Conservation (phyloP, 2,888 invertebrate genomes). For the Euspilapteryx auroguttella region DNA sequence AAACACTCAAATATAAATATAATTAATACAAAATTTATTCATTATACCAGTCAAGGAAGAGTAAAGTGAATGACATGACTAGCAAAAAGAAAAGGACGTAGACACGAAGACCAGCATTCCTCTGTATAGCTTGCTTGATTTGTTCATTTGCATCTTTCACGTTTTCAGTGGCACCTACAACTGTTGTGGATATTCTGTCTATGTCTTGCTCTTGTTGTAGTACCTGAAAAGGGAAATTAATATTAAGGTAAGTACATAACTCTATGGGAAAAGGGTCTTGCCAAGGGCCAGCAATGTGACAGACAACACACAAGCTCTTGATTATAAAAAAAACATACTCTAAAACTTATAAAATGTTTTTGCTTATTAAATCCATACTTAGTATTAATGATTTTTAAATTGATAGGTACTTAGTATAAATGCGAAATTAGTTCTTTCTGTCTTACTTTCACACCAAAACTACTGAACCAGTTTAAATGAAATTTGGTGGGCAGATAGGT, state of each 20-base stretch:
- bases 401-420: too few relatives aligned
- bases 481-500: too few relatives aligned
- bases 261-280: neutral
- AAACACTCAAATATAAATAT: too few relatives aligned
- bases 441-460: too few relatives aligned
- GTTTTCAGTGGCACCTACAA: constrained; percentile 92
- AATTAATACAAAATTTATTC: constrained; percentile 53
- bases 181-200: constrained; percentile 84
- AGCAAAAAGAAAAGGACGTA: constrained; percentile 94
- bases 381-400: too few relatives aligned
- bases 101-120: constrained; percentile 92
- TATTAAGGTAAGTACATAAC: constrained; percentile 1
- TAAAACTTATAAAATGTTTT: too few relatives aligned
- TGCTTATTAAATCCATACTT: too few relatives aligned
- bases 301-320: constrained; percentile 4
- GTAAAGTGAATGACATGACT: constrained; percentile 92
- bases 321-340: too few relatives aligned
- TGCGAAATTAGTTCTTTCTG: too few relatives aligned
- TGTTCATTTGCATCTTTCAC: constrained; percentile 96
- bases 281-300: neutral
- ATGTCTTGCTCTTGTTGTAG: constrained; percentile 93
- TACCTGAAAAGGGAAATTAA: constrained; percentile 49
- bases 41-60: constrained; percentile 99
- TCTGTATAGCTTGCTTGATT: constrained; percentile 94
- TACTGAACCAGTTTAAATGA: too few relatives aligned